Base-by-base conservation (phyloP, 2,797 vertebrate genomes). In the Odontamblyopus rebecca region DNA sequence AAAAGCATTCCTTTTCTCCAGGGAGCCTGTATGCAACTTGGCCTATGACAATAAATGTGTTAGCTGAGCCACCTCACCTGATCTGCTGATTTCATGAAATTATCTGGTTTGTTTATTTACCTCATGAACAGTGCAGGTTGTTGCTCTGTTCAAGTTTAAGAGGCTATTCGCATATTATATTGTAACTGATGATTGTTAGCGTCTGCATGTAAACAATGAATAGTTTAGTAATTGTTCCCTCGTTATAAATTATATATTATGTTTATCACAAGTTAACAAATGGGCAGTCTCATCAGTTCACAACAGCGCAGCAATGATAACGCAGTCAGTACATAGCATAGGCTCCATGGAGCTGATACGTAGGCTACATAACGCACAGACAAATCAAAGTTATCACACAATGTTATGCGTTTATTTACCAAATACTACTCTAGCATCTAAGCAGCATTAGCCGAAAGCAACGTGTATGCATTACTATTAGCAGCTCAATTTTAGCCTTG, bases 401-500 rank as follows among this genome's bases (percentile, higher is more conserved):
- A 16, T 27, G 4, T 27, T 29, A 27, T 5, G 15, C 27, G 1
- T 60, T 60, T 29, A 60, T 7, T 60, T 13, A 30, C 18, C 60
- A 35, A 35, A 38, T n/a, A 19, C 29, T n/a, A n/a, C 1, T 30
- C 27, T 44, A 38, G 29, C 63, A 71, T 23, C 51, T 66, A 69
- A 16, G 77, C 81, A 29, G 76, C 77, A 65, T 80, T 81, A 84
- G 82, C 86, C 59, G 51, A 53, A 1, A 77, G 69, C 76, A 68
- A 74, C 59, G 76, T 63, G 76, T 77, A 80, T 86, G 86, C 86
- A 88, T 72, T 76, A 79, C 84, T 88, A 79, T 90, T 83, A 90
- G 88, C 88, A 73, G 80, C 57, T 18, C 54, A 69, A 23, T 59
- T 61, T 72, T 83, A 86, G 87, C 89, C 59, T 1, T 29, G 72